These are phyloP conservation scores for Ageneiosus marmoratus DNA, from an alignment of 2,113 vertebrate genomes.

Conservation along the genomic window DNA sequence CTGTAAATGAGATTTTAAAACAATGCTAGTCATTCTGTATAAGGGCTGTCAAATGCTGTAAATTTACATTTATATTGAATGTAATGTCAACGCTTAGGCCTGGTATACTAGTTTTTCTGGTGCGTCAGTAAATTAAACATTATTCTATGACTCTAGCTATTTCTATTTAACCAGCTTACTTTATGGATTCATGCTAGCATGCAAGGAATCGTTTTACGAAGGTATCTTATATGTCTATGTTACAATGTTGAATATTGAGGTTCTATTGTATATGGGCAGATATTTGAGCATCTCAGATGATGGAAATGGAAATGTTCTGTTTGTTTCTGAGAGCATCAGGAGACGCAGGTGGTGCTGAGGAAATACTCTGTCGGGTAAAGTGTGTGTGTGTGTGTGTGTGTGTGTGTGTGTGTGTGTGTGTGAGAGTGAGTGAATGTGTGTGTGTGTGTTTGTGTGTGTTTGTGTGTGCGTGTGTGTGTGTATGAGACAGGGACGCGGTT, in stretches of 20 bases:
- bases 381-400: conserved; percentile 5
- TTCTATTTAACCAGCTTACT: too few relatives aligned
- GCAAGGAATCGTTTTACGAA: background rate
- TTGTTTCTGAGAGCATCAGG: conserved; percentile 3
- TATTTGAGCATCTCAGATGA: background rate
- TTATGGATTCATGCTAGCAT: too few relatives aligned
- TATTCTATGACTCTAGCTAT: background rate
- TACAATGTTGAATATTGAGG: too few relatives aligned
- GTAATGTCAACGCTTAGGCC: too few relatives aligned
- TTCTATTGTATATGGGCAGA: background rate
- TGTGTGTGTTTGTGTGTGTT: background rate
- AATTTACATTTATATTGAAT: too few relatives aligned
- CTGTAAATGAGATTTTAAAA: too few relatives aligned
- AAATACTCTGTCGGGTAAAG: background rate
- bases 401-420: background rate
- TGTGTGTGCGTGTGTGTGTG: background rate
- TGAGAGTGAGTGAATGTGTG: background rate
- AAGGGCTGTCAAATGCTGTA: too few relatives aligned
- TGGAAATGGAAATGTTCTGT: background rate
- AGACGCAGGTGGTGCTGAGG: conserved; percentile 10
- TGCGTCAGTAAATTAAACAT: too few relatives aligned
- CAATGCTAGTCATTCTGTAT: too few relatives aligned
- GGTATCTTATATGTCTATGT: too few relatives aligned
- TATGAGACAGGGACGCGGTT: conserved; percentile 82
- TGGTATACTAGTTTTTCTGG: too few relatives aligned